A percentile compares a stretch with the other conserved stretches of the same genome.
Conservation (phyloP, 2,113 vertebrate species). For the Daphoenositta chrysoptera region DNA sequence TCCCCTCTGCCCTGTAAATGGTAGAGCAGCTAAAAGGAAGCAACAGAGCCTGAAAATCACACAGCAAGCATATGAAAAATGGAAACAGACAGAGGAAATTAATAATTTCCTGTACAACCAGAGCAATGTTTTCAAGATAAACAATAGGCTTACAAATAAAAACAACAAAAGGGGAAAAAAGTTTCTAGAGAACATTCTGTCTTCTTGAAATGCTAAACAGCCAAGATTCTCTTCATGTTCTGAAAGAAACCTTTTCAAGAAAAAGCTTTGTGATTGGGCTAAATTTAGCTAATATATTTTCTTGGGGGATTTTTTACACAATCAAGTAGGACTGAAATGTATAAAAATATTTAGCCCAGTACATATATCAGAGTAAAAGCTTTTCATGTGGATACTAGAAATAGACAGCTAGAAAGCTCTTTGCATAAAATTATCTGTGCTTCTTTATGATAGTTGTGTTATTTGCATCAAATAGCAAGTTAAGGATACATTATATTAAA, state of each 20-base stretch:
- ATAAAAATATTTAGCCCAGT: neutral
- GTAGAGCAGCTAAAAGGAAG: neutral
- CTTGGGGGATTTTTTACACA: neutral
- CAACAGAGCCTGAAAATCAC: constrained; percentile 26
- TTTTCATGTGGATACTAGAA: neutral
- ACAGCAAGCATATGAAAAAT: neutral
- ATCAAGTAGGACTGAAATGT: neutral
- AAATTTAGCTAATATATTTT: neutral
- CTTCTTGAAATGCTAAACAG: neutral
- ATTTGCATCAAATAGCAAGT: neutral
- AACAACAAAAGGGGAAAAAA: neutral
- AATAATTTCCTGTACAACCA: constrained; percentile 49
- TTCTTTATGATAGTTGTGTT: neutral
- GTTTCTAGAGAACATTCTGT: neutral
- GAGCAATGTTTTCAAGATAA: neutral
- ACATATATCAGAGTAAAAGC: neutral
- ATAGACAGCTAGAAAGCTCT: neutral
- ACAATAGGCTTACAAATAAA: neutral
- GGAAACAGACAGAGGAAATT: constrained; percentile 54
- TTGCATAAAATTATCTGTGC: neutral
- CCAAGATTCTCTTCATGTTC: neutral
- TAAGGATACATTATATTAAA: neutral
- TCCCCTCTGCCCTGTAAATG: neutral
- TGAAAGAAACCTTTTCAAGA: neutral
- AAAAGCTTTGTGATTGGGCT: neutral